Evolutionary conservation across 2,888 invertebrate genomes (phyloP).

Genomic region (Adela reaumurella): DNA sequence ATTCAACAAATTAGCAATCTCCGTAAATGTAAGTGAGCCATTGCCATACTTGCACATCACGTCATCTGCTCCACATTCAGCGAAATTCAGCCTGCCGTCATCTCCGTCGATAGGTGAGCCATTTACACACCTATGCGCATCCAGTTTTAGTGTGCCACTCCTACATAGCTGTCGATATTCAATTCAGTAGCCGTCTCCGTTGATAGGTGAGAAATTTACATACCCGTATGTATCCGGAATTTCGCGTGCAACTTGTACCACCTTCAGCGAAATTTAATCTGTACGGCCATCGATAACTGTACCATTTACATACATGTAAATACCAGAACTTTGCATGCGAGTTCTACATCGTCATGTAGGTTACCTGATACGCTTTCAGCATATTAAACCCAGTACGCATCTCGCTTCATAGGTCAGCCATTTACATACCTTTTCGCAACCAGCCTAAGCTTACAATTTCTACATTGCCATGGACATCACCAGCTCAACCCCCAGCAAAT

Average conservation of each 20-base stretch:
- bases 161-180: constrained; percentile 96
- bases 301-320: too few relatives aligned
- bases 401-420: constrained; percentile 94
- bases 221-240: too few relatives aligned
- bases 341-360: constrained; percentile 97
- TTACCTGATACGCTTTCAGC: constrained; percentile 95
- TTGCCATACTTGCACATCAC: too few relatives aligned
- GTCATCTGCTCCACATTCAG: too few relatives aligned
- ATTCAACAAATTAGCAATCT: constrained; percentile 96
- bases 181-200: constrained; percentile 97
- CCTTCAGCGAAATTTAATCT: too few relatives aligned
- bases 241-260: too few relatives aligned
- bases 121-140: too few relatives aligned
- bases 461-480: constrained; percentile 98
- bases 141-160: constrained; percentile 92
- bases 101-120: constrained; percentile 95
- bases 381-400: constrained; percentile 98
- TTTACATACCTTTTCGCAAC: too few relatives aligned
- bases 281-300: too few relatives aligned
- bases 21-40: too few relatives aligned
- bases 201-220: constrained; percentile 84
- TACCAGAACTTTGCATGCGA: constrained; percentile 94
- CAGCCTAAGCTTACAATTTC: constrained; percentile 93
- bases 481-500: constrained; percentile 95
- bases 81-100: too few relatives aligned